Evolutionary conservation across 23 tunicate species (phyloP).

Genomic region (Trididemnum miniatum): DNA sequence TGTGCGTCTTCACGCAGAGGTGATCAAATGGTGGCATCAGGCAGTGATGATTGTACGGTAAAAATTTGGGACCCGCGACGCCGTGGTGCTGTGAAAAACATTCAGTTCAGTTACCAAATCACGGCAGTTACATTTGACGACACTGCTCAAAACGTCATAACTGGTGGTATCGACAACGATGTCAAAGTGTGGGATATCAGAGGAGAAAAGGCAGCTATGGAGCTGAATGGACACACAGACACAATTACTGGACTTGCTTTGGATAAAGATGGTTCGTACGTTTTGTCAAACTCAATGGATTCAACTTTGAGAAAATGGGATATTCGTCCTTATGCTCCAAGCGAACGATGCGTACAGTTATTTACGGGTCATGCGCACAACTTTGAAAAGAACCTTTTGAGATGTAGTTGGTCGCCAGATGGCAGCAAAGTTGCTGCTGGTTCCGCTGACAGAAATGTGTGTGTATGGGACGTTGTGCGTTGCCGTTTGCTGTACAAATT

Average conservation of each 20-base stretch:
- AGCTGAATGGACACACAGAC: slow-evolving; percentile 80
- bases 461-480: slow-evolving; percentile 70
- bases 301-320: slow-evolving; percentile 90
- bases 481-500: slow-evolving; percentile 73
- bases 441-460: slow-evolving; percentile 85
- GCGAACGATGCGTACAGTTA: slow-evolving; percentile 70
- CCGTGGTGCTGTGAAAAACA: slow-evolving; percentile 59
- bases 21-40: slow-evolving; percentile 88
- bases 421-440: slow-evolving; percentile 78
- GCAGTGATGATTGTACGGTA: slow-evolving; percentile 89
- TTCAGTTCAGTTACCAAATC: slow-evolving; percentile 79
- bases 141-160: slow-evolving; percentile 66
- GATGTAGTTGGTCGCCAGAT: slow-evolving; percentile 97
- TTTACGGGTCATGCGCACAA: slow-evolving; percentile 82
- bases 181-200: slow-evolving; percentile 81
- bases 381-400: slow-evolving; percentile 88
- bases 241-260: slow-evolving; percentile 81
- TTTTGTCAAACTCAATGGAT: slow-evolving; percentile 97
- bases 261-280: slow-evolving; percentile 60
- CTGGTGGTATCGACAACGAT: slow-evolving; percentile 92
- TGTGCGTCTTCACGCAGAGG: slow-evolving; percentile 73
- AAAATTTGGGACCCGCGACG: slow-evolving; percentile 91
- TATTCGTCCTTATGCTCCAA: slow-evolving; percentile 86
- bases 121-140: slow-evolving; percentile 86
- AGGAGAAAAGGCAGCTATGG: slow-evolving; percentile 46